Evolutionary conservation across 1,140 invertebrate species (phyloP).

Genomic region (Solenopsis invicta): DNA sequence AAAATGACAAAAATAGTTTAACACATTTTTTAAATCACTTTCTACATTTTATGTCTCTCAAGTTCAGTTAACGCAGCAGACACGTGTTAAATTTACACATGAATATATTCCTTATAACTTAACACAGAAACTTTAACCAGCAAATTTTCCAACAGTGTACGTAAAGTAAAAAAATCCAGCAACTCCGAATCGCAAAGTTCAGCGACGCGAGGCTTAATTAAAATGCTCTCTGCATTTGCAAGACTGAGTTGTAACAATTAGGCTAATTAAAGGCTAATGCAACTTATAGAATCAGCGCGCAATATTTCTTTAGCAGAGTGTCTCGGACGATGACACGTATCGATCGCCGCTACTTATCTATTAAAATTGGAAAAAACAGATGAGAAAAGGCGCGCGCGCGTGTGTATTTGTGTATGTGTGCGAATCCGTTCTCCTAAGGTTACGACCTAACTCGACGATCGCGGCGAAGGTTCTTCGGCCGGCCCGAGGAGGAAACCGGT

Average conservation of each 20-base stretch:
- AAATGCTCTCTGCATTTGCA: neutral
- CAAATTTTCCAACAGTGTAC: no score
- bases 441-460: slow-evolving; percentile 23
- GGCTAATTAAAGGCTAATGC: neutral
- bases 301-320: slow-evolving; percentile 4
- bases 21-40: no score
- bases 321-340: neutral
- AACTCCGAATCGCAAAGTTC: neutral
- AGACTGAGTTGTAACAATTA: slow-evolving; percentile 30
- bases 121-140: no score
- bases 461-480: slow-evolving; percentile 34
- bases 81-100: no score
- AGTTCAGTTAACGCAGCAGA: no score
- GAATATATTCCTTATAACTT: no score
- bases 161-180: neutral
- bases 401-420: no score
- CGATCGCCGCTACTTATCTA: neutral
- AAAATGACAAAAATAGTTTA: no score
- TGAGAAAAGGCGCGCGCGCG: neutral
- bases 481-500: slow-evolving; percentile 34
- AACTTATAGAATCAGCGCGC: neutral
- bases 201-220: neutral
- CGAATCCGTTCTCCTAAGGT: slow-evolving; percentile 37
- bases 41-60: no score
- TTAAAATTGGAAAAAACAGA: neutral